phyloP scores from a whole-genome alignment of 2,113 vertebrate genomes.

The Alosa alosa region DNA sequence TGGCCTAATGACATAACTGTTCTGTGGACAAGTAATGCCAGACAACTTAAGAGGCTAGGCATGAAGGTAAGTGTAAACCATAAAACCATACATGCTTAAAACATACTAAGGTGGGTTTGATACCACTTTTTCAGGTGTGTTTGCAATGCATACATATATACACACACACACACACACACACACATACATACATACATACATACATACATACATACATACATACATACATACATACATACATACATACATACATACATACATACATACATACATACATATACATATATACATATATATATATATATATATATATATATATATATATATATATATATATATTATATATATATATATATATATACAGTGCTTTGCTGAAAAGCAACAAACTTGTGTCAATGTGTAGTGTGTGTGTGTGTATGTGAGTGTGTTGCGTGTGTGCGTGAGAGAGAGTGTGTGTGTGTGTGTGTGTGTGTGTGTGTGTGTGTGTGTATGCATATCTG shows the following conservation, averaged over 20 bases:
- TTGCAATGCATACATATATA: not conserved
- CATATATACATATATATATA: too few relatives aligned
- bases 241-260: too few relatives aligned
- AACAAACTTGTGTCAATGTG: too few relatives aligned
- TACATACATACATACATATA: too few relatives aligned
- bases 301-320: too few relatives aligned
- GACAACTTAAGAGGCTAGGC: not conserved
- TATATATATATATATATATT: too few relatives aligned
- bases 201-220: too few relatives aligned
- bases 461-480: not conserved
- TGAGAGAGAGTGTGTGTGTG: not conserved
- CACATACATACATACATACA: too few relatives aligned
- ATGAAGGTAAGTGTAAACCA: not conserved
- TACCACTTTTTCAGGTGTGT: not conserved
- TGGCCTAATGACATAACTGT: not conserved
- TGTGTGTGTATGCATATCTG: not conserved
- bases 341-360: not conserved
- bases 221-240: too few relatives aligned
- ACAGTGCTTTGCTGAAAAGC: not conserved
- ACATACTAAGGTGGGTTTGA: not conserved
- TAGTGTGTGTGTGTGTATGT: not conserved
- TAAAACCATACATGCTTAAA: not conserved
- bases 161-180: too few relatives aligned
- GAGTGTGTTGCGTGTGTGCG: not conserved
- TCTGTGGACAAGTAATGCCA: not conserved